Evolutionary conservation across 1,140 invertebrate genomes (phyloP).

Genomic region (Venustaconcha ellipsiformis): DNA sequence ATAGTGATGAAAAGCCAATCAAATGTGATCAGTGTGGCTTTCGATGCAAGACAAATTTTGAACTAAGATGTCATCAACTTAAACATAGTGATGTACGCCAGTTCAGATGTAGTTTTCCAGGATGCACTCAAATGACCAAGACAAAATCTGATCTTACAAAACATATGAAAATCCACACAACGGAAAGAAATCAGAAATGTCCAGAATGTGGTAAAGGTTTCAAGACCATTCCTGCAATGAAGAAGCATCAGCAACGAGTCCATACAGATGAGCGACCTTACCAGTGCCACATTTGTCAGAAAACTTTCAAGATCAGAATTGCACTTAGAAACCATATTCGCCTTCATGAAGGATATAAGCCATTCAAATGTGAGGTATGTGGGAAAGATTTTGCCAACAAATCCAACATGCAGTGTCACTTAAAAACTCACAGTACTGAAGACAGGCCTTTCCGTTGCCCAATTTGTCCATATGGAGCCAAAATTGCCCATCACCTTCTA

Average conservation of each 20-base stretch:
- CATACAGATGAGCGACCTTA: slow-evolving; percentile 40
- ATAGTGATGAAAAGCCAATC: slow-evolving; percentile 46
- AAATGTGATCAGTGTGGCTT: slow-evolving; percentile 48
- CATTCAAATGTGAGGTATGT: slow-evolving; percentile 45
- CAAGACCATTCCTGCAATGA: slow-evolving; percentile 27
- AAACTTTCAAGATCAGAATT: slow-evolving; percentile 40
- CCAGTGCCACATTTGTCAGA: slow-evolving; percentile 43
- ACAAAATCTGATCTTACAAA: slow-evolving; percentile 49
- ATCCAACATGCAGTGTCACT: slow-evolving; percentile 41
- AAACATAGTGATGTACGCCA: slow-evolving; percentile 44
- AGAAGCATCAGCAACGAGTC: slow-evolving; percentile 34
- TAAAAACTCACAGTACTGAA: slow-evolving; percentile 38
- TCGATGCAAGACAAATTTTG: slow-evolving; percentile 50
- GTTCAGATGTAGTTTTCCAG: slow-evolving; percentile 45
- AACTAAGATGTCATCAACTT: slow-evolving; percentile 44
- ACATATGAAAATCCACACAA: slow-evolving; percentile 38
- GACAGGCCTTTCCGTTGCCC: slow-evolving; percentile 43
- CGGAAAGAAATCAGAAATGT: slow-evolving; percentile 35
- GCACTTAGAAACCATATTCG: slow-evolving; percentile 39
- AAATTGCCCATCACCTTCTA: slow-evolving; percentile 37
- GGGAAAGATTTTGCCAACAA: slow-evolving; percentile 33
- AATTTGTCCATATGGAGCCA: slow-evolving; percentile 45
- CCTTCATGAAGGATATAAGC: slow-evolving; percentile 40
- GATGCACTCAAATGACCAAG: slow-evolving; percentile 41
- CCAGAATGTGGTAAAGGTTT: slow-evolving; percentile 46